These are phyloP conservation scores for Tenthredo mesomela DNA, from an alignment of 2,888 invertebrate genomes.

Conservation along the genomic window DNA sequence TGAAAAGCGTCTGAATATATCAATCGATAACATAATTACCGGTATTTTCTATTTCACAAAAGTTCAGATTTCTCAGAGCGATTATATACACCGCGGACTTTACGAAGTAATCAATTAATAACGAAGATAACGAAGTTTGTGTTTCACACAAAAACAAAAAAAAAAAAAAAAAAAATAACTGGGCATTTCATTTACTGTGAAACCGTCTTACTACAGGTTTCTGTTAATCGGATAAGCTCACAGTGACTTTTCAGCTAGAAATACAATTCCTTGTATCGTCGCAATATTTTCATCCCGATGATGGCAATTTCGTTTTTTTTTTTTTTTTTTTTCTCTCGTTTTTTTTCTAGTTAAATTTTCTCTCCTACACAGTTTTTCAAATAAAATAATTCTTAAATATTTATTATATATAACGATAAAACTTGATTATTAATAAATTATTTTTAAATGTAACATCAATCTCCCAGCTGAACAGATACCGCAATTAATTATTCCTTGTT, in stretches of 20 bases:
- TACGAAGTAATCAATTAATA: conserved; percentile 1
- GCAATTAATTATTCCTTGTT: not conserved
- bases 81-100: not conserved
- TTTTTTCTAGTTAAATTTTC: too few species aligned
- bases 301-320: not conserved
- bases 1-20: not conserved
- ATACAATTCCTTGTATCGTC: not conserved
- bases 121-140: not conserved
- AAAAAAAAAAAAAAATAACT: not conserved
- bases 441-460: not conserved
- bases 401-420: not conserved
- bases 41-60: not conserved
- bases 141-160: not conserved
- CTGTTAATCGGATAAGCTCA: not conserved
- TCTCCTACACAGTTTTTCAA: too few species aligned
- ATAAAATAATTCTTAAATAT: too few species aligned
- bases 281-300: not conserved
- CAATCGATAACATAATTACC: not conserved
- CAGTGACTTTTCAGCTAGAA: not conserved
- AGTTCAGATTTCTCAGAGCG: conserved; percentile 5
- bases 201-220: not conserved
- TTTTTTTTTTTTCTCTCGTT: too few species aligned
- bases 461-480: not conserved
- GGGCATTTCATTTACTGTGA: not conserved
- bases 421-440: not conserved